Base-by-base conservation (phyloP, 2,888 invertebrate genomes). In the Platycheirus rosarum region DNA sequence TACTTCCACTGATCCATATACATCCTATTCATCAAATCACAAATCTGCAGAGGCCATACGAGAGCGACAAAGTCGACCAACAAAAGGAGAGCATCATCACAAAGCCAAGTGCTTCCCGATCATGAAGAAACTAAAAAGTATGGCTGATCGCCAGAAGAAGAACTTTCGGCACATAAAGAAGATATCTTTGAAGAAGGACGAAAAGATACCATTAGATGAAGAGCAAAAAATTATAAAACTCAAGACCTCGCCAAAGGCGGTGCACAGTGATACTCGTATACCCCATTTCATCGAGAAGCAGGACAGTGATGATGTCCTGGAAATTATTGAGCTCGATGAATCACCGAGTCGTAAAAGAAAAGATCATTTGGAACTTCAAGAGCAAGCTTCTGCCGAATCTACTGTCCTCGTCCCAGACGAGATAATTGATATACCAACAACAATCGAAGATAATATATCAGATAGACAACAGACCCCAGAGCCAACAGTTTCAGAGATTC, bases 41-140 rank as follows among this genome's bases (percentile, higher is more conserved):
- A 88, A 86, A 14, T 90, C 89, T 14, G 80, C 88, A 44, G 86
- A 87, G 23, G 80, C 85, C 60, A 53, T 76, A 3, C 48, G 62
- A 26, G 71, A 74, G 71, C 91, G 68, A 26, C 16, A 49, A 91
- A 46, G 91, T 20, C 90, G 91, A 51, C 92, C 92, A 87, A 91
- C 91, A 85, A 92, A 92, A 88, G 91, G 91, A 23, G 92, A 92
- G 88, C 69, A 84, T 2, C 68, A 68, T 5, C 60, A 68, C 40
- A 75, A 66, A 78, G 75, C 85, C 65, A 86, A 87, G 53, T 93
- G 93, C 87, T 93, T 93, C 87, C 93, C 93, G 26, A 91, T 93
- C 70, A 93, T 93, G 85, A 93, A 93, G 87, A 93, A 93, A 90
- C 91, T 93, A 18, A 93, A 92, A 88, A 93, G 92, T 85, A 91